A percentile compares a stretch with the other conserved stretches of the same genome.
These are phyloP conservation scores for Peromyscus leucopus DNA, from an alignment of 2,113 vertebrate species.

Conservation along the genomic window DNA sequence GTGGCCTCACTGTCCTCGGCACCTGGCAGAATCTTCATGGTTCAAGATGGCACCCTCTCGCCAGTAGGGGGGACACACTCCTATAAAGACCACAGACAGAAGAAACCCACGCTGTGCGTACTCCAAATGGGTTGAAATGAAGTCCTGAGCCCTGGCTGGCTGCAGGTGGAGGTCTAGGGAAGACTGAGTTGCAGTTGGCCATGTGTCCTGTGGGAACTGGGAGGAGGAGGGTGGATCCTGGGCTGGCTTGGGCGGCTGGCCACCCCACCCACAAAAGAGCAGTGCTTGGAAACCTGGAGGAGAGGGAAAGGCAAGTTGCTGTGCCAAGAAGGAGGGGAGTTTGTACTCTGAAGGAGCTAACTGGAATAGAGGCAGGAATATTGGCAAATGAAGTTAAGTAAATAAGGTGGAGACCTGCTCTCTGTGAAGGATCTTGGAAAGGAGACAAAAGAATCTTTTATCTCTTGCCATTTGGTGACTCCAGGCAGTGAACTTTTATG, in stretches of 20 bases:
- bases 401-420: not conserved
- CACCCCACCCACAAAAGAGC: not conserved
- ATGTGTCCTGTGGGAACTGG: not conserved
- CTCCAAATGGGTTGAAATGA: not conserved
- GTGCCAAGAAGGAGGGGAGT: not conserved
- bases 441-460: conserved; percentile 25
- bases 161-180: not conserved
- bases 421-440: conserved; percentile 39
- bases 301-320: not conserved
- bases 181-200: not conserved
- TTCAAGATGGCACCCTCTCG: not conserved
- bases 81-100: not conserved
- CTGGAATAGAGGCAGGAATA: conserved; percentile 59
- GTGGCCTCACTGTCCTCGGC: not conserved
- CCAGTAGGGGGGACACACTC: not conserved
- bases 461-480: not conserved
- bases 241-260: not conserved
- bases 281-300: not conserved
- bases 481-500: not conserved
- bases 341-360: not conserved
- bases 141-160: not conserved
- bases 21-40: not conserved
- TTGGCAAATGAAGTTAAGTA: conserved; percentile 37
- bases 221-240: not conserved
- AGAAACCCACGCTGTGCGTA: not conserved